A percentile compares a stretch with the other conserved stretches of the same genome.
Evolutionary conservation across 2,797 vertebrate genomes (phyloP).

Genomic region (Emys orbicularis): DNA sequence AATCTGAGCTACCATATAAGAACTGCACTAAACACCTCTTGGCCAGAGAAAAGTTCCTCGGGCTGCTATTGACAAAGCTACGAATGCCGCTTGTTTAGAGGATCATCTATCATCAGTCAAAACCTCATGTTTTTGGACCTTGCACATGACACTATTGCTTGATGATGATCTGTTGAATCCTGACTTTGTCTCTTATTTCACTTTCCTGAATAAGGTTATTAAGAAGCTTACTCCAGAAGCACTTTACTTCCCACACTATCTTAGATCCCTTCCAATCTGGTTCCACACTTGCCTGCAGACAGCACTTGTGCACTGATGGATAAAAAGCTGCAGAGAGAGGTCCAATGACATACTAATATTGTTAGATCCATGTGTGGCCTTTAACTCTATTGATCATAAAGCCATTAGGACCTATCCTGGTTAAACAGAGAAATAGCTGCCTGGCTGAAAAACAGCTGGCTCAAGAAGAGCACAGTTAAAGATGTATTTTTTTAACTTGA

Average conservation of each 20-base stretch:
- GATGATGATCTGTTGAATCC: neutral
- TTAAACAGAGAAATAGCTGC: neutral
- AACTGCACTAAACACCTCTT: neutral
- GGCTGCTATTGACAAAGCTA: neutral
- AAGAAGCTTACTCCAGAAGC: neutral
- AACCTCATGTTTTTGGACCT: neutral
- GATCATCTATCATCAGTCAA: neutral
- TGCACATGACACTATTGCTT: neutral
- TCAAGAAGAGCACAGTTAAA: conserved; percentile 4
- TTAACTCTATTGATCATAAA: conserved; percentile 3
- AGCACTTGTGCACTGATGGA: neutral
- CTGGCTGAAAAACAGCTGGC: neutral
- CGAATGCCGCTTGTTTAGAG: neutral
- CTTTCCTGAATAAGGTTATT: neutral
- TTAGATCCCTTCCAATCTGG: neutral
- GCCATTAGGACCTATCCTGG: neutral
- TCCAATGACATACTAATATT: neutral
- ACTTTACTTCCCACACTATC: neutral
- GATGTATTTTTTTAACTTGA: neutral
- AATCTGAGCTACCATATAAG: neutral
- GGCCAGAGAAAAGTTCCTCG: neutral
- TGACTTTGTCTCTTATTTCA: neutral
- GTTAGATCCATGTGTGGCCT: neutral
- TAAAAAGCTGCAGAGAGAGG: neutral
- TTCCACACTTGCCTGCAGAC: neutral